These are phyloP conservation scores for Gnathonemus echidnorhynchus DNA, from an alignment of 2,113 vertebrate genomes.

Conservation along the genomic window DNA sequence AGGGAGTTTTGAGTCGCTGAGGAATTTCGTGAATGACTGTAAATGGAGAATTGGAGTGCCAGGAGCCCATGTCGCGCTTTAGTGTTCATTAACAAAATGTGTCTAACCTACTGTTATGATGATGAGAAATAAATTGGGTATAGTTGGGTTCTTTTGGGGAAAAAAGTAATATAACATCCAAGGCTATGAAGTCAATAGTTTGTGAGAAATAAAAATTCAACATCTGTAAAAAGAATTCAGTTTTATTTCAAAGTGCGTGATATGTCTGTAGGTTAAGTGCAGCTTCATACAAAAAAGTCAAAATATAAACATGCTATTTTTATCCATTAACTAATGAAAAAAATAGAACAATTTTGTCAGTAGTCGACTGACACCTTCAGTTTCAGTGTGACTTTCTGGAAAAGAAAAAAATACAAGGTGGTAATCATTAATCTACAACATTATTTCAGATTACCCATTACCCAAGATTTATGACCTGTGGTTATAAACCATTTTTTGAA, in stretches of 20 bases:
- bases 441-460: background rate
- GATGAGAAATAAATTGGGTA: background rate
- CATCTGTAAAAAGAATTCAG: background rate
- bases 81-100: background rate
- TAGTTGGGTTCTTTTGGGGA: background rate
- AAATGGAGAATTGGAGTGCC: background rate
- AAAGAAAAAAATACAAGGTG: background rate
- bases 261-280: background rate
- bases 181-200: background rate
- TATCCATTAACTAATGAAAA: background rate
- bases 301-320: background rate
- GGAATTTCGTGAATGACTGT: background rate
- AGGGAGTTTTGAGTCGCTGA: background rate
- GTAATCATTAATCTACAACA: background rate
- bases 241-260: conserved; percentile 13
- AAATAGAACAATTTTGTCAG: background rate
- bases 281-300: background rate
- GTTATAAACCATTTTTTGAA: background rate
- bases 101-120: background rate
- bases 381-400: conserved; percentile 21
- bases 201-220: background rate
- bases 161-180: background rate
- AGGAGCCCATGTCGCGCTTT: background rate
- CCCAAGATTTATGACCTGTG: background rate
- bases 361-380: background rate